Conservation (phyloP, 2,888 invertebrate species). For the Noctua fimbriata region DNA sequence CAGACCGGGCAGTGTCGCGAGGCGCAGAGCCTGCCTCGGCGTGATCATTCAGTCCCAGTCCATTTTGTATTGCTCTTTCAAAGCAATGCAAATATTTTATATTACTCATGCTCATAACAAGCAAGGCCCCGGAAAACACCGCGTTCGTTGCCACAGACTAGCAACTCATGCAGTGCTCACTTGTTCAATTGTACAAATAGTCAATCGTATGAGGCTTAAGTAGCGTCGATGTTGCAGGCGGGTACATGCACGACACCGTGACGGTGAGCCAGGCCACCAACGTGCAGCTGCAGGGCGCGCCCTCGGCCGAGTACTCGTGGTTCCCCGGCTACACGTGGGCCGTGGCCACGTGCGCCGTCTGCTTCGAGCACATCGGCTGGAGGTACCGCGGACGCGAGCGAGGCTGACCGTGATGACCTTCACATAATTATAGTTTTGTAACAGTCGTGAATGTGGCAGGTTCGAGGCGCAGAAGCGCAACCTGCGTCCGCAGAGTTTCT, state of each 20-base stretch:
- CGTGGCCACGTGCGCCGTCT: slow-evolving; percentile 78
- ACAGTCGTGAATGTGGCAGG: slow-evolving; percentile 67
- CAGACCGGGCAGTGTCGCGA: not conserved
- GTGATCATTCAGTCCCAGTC: not conserved
- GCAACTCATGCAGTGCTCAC: not conserved
- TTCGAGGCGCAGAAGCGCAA: slow-evolving; percentile 80
- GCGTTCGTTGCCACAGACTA: not conserved
- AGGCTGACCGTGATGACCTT: not conserved
- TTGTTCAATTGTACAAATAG: not conserved
- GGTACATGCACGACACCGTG: slow-evolving; percentile 87
- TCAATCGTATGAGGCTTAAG: not conserved
- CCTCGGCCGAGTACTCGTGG: slow-evolving; percentile 85
- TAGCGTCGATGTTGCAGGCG: slow-evolving; percentile 73
- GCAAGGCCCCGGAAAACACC: not conserved
- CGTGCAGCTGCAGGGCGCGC: slow-evolving; percentile 73
- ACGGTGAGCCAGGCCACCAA: slow-evolving; percentile 78
- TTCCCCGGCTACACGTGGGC: slow-evolving; percentile 89
- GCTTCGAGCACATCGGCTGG: slow-evolving; percentile 85
- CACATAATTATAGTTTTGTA: not conserved
- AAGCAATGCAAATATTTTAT: not conserved
- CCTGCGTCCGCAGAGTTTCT: slow-evolving; percentile 84
- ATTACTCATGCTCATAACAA: not conserved
- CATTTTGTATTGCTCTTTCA: not conserved
- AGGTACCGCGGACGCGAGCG: slow-evolving; percentile 40
- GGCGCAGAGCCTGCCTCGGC: not conserved